Base-by-base conservation (phyloP, 2,797 vertebrate species). In the Hydrolagus colliei region DNA sequence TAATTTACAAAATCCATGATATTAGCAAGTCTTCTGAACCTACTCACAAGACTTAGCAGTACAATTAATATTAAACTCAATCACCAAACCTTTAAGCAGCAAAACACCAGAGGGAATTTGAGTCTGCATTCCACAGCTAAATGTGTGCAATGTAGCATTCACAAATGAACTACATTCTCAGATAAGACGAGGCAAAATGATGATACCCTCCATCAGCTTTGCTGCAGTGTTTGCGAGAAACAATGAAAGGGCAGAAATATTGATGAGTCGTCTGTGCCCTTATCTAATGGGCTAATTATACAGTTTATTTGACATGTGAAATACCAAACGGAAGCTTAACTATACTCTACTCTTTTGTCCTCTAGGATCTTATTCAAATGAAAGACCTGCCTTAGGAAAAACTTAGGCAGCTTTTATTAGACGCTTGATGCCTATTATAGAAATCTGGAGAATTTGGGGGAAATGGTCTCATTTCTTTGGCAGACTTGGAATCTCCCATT, bases 111-210 rank as follows among this genome's bases (percentile, higher is more conserved):
- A 88, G 92, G 92, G 92, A 92, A 93, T 90, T 91, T 89, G 89
- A 89, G 91, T 91, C 90, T 90, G 89, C 89, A 92, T 91, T 92
- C 91, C 91, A 91, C 91, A 89, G 90, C 87, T 89, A 91, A 89
- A 91, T 89, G 90, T 88, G 89, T 87, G 89, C 86, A 89, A 89
- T 89, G 91, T 89, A 90, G 91, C 92, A 90, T 93, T 93, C 92
- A 93, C 92, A 93, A 93, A 92, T 91, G 92, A 92, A 93, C 92
- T 93, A 92, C 88, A 89, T 92, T 92, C 41, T 91, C 92, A 92
- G 91, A 93, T 90, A 89, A 88, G 90, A 89, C 88, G 65, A 71
- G 16, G 18, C 32, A 52, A 67, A 71, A 84, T 41, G 65, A 71
- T 41, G 1, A 13, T 32, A 84, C 7, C 16, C 35, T 35, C 79